These are phyloP conservation scores for Spatulosminthurus flaviceps DNA, from an alignment of 2,888 invertebrate genomes.

Conservation along the genomic window DNA sequence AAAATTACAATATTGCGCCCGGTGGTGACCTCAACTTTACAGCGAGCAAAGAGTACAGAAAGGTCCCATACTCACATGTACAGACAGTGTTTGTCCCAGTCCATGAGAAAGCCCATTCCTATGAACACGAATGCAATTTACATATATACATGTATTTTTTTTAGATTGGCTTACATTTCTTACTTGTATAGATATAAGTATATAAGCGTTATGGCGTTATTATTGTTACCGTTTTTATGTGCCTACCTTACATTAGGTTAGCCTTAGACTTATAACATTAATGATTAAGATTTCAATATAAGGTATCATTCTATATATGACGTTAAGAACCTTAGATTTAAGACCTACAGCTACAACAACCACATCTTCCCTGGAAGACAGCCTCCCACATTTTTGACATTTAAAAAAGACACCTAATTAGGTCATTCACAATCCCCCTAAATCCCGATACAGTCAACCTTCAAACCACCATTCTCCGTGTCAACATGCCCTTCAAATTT, in stretches of 20 bases:
- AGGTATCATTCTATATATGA: no score
- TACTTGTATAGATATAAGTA: conserved; percentile 14
- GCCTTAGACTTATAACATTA: conserved; percentile 5
- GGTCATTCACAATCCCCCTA: no score
- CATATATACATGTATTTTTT: background rate
- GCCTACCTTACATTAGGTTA: conserved; percentile 31
- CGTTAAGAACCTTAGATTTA: no score
- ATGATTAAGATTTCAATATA: background rate
- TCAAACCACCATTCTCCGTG: no score
- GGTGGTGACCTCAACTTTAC: background rate
- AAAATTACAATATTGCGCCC: conserved; percentile 7
- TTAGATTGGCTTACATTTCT: conserved; percentile 8
- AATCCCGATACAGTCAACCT: no score
- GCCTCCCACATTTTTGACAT: no score
- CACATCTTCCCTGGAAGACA: no score
- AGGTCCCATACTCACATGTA: background rate
- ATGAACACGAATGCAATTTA: conserved; percentile 23
- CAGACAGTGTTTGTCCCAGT: background rate
- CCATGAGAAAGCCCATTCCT: conserved; percentile 15
- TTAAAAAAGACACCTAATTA: no score
- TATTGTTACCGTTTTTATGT: conserved; percentile 47
- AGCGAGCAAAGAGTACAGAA: background rate
- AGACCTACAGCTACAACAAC: no score
- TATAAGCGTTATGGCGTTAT: conserved; percentile 18
- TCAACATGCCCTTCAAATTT: no score